Base-by-base conservation (phyloP, 1,140 invertebrate genomes). In the Vanessa tameamea region DNA sequence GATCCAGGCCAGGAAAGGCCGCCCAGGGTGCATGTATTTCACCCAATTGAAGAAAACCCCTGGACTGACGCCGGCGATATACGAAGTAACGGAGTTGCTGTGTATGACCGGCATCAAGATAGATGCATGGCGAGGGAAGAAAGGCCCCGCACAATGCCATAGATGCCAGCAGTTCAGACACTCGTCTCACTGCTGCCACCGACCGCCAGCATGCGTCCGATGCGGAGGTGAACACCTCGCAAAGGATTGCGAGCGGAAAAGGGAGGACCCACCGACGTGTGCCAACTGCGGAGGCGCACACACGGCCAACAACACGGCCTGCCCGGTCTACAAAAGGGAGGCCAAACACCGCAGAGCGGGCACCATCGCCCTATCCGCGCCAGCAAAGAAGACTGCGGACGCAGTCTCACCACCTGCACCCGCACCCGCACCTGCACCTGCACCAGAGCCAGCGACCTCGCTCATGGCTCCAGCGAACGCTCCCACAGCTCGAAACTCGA, bases 91-190 rank as follows among this genome's bases (percentile, higher is more conserved):
- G 0, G 48, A 51, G 48, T 11, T 71, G 8, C 69, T 71, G 0
- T n/a, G 14, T 23, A 64, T 71, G 69, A 2, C 48, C 5, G 69
- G 59, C 0, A 16, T 71, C 2, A 16, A 50, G 1, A 64, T 64
- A 0, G 71, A 72, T 14, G 16, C 64, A n/a, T 66, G 64, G 71
- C 37, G 71, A 11, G 26, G 48, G 2, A 66, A 59, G 37, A 57
- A 59, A 16, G 53, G 64, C 50, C 64, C 53, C 8, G 50, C 71
- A 14, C 71, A 59, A 20, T 72, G 71, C 64, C 63, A 72, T 16
- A 65, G 51, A 16, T 72, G 63, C 31, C 70, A 72, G 15, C n/a
- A 31, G 14, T 72, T 72, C 20, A 31, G 70, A 6, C 70, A 72
- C 63, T 53, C 63, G 6, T 57, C 26, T 0, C 31, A 47, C 48